Percentiles rank a stretch among this genome's conserved stretches.
Conservation (phyloP, 2,113 vertebrate genomes). For the Cochlearius cochlearius region DNA sequence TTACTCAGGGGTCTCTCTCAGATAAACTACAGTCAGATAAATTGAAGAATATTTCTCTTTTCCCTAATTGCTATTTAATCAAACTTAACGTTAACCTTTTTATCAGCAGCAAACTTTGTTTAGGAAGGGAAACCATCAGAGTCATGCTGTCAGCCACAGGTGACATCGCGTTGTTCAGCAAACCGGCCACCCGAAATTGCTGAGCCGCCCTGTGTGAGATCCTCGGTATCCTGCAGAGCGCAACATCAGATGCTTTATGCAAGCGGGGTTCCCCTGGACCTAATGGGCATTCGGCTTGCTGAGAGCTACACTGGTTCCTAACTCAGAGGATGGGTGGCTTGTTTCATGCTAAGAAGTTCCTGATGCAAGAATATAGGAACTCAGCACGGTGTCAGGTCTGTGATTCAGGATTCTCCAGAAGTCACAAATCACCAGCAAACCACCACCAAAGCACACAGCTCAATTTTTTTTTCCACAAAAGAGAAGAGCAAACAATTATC, state of each 20-base stretch:
- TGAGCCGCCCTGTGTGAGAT: background rate
- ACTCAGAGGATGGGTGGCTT: background rate
- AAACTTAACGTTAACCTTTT: background rate
- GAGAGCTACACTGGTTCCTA: background rate
- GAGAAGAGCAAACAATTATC: background rate
- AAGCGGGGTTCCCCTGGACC: background rate
- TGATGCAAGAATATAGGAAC: background rate
- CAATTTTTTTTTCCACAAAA: background rate
- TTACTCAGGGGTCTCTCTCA: background rate
- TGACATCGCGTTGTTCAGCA: background rate
- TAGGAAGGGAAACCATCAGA: background rate
- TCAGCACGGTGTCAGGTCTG: fast-evolving
- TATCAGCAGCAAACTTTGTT: background rate
- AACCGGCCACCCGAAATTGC: background rate
- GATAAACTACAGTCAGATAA: background rate
- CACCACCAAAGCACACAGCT: background rate
- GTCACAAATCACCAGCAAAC: background rate
- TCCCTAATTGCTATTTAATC: background rate
- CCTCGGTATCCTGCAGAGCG: background rate
- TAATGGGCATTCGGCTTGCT: background rate
- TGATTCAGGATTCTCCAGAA: background rate
- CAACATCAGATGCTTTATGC: background rate
- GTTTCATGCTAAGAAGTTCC: background rate
- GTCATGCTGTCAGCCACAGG: background rate
- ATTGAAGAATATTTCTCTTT: background rate